Base-by-base conservation (phyloP, 2,113 vertebrate species). In the Mobula hypostoma region DNA sequence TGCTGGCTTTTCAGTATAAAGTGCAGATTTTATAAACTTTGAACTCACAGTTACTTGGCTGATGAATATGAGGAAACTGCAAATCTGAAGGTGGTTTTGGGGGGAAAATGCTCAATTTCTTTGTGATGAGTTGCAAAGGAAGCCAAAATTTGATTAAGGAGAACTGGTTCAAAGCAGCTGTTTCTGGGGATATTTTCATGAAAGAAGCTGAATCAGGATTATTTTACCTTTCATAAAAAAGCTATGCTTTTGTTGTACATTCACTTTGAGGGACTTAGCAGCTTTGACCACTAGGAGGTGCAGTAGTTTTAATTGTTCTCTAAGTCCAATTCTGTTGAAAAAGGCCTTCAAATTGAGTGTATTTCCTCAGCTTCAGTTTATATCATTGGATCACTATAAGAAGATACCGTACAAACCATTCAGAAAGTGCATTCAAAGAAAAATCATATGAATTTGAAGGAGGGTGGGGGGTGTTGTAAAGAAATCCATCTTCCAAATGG, bases 121-220 rank as follows among this genome's bases (percentile, higher is more conserved):
- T 76, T 72, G 68, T 24, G 66, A 74, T 17, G 24, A 93, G 36
- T 93, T 93, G 36, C 91, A 48, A 19, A 12, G 19, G 36, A 72
- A 93, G 91, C 91, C 91, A 93, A 74, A 74, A 93, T 74, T 74
- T 72, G 91, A 93, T 93, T 74, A 74, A 74, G 70, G 91, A 93
- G 68, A 70, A 24, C 32, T 61, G 56, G 70, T 93, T 24, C 91
- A 56, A 32, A 48, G 36, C 91, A 48, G 66, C 68, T 72, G 91
- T 48, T 74, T 93, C 68, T 93, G 27, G 40, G 91, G 91, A 70
- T 21, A 56, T 76, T 74, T 93, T 93, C 36, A 76, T 21, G 11
- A 24, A 56, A 72, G 66, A 56, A 56, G 68, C 91, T 93, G 70
- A 72, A 93, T 76, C 72, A 74, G 91, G 91, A 74, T 93, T 90